Evolutionary conservation across 2,888 invertebrate species (phyloP).

Genomic region (Leucophenga montana): DNA sequence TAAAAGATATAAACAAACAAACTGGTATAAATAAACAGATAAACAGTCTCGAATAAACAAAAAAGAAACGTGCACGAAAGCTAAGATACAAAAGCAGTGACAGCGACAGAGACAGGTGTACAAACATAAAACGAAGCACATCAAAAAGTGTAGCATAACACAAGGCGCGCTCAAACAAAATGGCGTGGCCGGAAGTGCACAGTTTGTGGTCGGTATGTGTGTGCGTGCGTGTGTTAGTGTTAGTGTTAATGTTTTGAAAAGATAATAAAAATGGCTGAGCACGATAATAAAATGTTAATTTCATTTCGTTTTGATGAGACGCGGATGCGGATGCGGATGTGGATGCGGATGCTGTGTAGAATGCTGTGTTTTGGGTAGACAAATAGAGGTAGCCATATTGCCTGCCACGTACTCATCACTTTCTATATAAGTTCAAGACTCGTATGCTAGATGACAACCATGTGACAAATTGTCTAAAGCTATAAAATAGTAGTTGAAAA

Average conservation of each 20-base stretch:
- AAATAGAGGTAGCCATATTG: not conserved
- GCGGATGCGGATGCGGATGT: too few species aligned
- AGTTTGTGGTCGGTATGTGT: not conserved
- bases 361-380: constrained; percentile 26
- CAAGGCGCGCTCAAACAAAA: not conserved
- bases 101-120: not conserved
- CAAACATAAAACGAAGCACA: constrained; percentile 5
- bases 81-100: not conserved
- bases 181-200: not conserved
- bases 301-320: constrained; percentile 35
- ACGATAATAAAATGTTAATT: constrained; percentile 50
- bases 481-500: too few species aligned
- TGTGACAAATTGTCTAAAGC: too few species aligned
- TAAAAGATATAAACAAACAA: constrained; percentile 12
- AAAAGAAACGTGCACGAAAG: constrained; percentile 21
- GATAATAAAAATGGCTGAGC: constrained; percentile 27
- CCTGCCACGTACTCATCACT: too few species aligned
- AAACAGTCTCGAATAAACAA: constrained; percentile 18
- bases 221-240: not conserved
- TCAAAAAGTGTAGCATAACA: constrained; percentile 19
- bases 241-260: not conserved
- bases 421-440: too few species aligned
- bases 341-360: constrained; percentile 25
- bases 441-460: too few species aligned
- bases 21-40: constrained; percentile 14